Base-by-base conservation (phyloP, 2,888 invertebrate species). In the Celastrina argiolus region DNA sequence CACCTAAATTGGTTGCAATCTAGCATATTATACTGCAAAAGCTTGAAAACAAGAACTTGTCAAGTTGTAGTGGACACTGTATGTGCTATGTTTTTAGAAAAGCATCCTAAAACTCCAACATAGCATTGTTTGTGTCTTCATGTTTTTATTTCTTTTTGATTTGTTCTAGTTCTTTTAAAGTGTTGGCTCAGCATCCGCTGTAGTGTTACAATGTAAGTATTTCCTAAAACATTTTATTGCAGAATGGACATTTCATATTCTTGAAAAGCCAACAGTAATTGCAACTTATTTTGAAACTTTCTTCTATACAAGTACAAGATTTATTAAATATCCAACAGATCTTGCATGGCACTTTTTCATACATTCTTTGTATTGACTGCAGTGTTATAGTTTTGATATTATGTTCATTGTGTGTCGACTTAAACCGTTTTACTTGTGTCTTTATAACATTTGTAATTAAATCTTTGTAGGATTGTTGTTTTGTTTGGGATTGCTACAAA, bases 181-280 rank as follows among this genome's bases (percentile, higher is more conserved):
- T n/a, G n/a, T n/a, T n/a, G n/a, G n/a, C n/a, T n/a, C n/a, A n/a
- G n/a, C n/a, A n/a, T 28, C 28, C 28, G 2, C 1, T 3, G 7
- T 31, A 1, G 4, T 31, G 5, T 4, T 31, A 31, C 7, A 31
- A 3, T 2, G 5, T 31, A 5, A 31, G 31, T 31, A 31, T 5
- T 3, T 31, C 45, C 12, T 51, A 22, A 51, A 10, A 51, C 16
- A 14, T 56, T 58, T 58, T 31, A 2, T 8, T 16, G 18, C 58
- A 58, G 31, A 8, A n/a, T 31, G 12, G 8, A 58, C 58, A 58
- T 7, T 10, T 31, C 1, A 31, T 59, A 67, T 75, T 68, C 63
- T 69, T 69, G 42, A 84, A 84, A 26, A 84, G 31, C 80, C 83
- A 84, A 65, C 84, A 85, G 67, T 69, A 69, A 56, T 78, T 75